Evolutionary conservation across 2,797 vertebrate species (phyloP).

Genomic region (Anableps anableps): DNA sequence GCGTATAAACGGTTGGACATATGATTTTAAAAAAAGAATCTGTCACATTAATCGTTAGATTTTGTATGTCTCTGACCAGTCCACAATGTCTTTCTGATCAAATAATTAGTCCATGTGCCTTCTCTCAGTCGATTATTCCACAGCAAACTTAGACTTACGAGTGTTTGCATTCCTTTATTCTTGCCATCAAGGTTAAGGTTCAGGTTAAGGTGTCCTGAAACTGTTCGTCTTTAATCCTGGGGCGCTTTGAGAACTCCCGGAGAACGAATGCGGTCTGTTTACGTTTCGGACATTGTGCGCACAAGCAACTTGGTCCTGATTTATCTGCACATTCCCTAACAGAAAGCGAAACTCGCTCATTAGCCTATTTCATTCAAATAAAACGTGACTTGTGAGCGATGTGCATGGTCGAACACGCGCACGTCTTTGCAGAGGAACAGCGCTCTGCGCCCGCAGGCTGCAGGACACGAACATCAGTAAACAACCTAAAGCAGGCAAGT

Average conservation of each 20-base stretch:
- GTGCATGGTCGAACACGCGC: neutral
- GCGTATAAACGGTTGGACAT: neutral
- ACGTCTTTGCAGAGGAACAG: neutral
- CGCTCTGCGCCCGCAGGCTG: slow-evolving; percentile 13
- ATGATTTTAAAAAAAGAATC: neutral
- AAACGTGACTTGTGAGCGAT: neutral
- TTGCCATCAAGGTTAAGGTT: no score
- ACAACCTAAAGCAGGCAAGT: slow-evolving; percentile 87
- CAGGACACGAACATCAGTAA: slow-evolving; percentile 61
- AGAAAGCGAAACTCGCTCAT: neutral
- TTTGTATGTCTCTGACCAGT: no score
- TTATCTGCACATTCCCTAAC: neutral
- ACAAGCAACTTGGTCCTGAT: neutral
- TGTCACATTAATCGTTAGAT: neutral
- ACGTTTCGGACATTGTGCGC: neutral
- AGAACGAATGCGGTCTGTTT: neutral
- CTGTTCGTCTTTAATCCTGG: no score
- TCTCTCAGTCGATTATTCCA: neutral
- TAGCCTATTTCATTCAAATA: neutral
- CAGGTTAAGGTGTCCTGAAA: neutral
- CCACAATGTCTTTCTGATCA: neutral
- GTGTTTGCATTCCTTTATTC: neutral
- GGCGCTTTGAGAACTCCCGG: neutral
- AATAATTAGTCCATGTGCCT: neutral
- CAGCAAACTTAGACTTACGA: neutral